phyloP scores from a whole-genome alignment of 1,140 invertebrate genomes.

The Propsilocerus akamusi region DNA sequence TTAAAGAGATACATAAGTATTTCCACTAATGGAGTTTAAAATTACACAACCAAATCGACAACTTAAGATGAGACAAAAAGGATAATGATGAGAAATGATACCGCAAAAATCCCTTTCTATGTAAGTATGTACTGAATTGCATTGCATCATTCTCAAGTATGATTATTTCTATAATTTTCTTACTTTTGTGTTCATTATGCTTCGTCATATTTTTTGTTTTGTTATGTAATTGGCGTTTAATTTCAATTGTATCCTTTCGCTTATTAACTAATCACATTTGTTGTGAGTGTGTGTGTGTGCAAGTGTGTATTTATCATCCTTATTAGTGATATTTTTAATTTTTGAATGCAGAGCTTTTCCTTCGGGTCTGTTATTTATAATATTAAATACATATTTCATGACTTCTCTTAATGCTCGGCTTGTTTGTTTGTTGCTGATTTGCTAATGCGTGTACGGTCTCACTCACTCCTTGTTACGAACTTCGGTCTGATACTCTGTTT shows the following conservation, averaged over 20 bases:
- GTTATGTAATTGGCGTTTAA: slow-evolving; percentile 3
- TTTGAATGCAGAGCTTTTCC: not conserved
- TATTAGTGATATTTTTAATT: not conserved
- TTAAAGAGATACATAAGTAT: too few species aligned
- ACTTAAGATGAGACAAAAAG: too few species aligned
- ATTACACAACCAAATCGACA: too few species aligned
- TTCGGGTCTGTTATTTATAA: not conserved
- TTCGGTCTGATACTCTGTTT: not conserved
- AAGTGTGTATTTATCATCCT: not conserved
- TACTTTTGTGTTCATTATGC: not conserved
- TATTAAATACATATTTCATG: not conserved
- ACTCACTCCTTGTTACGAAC: not conserved
- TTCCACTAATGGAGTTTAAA: too few species aligned
- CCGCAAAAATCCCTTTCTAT: not conserved
- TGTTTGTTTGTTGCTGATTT: too few species aligned
- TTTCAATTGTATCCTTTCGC: slow-evolving; percentile 1
- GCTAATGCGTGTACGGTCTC: not conserved
- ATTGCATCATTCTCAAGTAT: too few species aligned
- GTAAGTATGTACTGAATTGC: too few species aligned
- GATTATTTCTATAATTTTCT: too few species aligned
- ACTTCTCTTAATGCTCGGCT: not conserved
- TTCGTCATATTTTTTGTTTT: not conserved
- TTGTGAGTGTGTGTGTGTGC: not conserved
- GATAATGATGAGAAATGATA: too few species aligned
- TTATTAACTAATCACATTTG: slow-evolving; percentile 1